These are phyloP conservation scores for Ectemnius cavifrons DNA, from an alignment of 2,888 invertebrate genomes.

Conservation along the genomic window DNA sequence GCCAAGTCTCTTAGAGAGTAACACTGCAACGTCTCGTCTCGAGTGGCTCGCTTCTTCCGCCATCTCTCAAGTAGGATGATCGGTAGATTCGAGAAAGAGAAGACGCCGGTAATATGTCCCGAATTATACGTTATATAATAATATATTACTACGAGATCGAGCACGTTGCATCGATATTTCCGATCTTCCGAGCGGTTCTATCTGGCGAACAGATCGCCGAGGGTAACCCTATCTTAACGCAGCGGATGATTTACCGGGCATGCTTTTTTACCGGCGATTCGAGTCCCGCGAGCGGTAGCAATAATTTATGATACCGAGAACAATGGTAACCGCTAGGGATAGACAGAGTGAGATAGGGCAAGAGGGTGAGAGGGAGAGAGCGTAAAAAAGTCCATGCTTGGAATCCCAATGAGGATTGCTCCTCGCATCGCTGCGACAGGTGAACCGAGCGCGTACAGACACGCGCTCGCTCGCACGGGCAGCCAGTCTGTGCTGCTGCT, in stretches of 20 bases:
- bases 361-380: slow-evolving; percentile 16
- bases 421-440: slow-evolving; percentile 48
- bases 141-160: neutral
- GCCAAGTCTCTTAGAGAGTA: slow-evolving; percentile 1
- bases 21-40: too few species aligned
- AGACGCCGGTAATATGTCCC: neutral
- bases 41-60: too few species aligned
- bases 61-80: too few species aligned
- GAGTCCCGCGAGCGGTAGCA: slow-evolving; percentile 33
- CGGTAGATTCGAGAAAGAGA: neutral
- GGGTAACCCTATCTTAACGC: slow-evolving; percentile 36
- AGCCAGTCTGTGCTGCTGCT: neutral
- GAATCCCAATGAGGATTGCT: slow-evolving; percentile 57
- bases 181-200: neutral
- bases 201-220: neutral
- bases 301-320: slow-evolving; percentile 53
- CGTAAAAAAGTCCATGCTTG: slow-evolving; percentile 40
- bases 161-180: neutral
- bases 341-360: slow-evolving; percentile 23
- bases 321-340: slow-evolving; percentile 44
- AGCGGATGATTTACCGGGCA: slow-evolving; percentile 35
- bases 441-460: slow-evolving; percentile 43
- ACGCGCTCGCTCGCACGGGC: slow-evolving; percentile 21
- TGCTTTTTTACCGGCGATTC: slow-evolving; percentile 32
- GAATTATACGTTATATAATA: neutral